phyloP scores from a whole-genome alignment of 2,797 vertebrate genomes.

The Setipinna tenuifilis region DNA sequence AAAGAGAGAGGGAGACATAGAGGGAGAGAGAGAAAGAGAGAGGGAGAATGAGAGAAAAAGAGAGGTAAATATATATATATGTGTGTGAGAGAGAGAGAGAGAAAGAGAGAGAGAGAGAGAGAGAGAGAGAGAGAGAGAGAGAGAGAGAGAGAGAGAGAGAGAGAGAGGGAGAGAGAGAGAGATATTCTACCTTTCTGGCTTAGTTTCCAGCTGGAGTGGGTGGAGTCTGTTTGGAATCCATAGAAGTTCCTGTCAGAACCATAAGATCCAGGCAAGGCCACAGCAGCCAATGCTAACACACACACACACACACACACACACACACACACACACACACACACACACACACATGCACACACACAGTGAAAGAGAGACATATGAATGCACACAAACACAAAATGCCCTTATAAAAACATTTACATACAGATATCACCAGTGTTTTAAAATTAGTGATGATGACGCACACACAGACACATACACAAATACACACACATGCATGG shows the following conservation, averaged over 20 bases:
- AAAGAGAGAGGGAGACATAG: too few species aligned
- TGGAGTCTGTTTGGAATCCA: conserved; percentile 79
- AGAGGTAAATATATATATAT: too few species aligned
- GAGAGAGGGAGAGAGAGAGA: neutral
- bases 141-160: too few species aligned
- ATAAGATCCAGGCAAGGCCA: conserved; percentile 84
- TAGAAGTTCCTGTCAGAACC: conserved; percentile 85
- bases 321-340: neutral
- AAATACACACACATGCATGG: neutral
- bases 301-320: neutral
- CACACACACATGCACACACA: conserved; percentile 15
- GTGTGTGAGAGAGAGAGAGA: too few species aligned
- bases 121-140: too few species aligned
- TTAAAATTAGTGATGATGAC: neutral
- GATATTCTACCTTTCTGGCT: conserved; percentile 80
- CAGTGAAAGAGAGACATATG: neutral
- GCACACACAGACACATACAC: neutral
- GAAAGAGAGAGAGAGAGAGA: too few species aligned
- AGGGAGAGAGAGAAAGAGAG: too few species aligned
- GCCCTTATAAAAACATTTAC: neutral
- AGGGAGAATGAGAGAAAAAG: neutral
- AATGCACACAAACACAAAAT: neutral
- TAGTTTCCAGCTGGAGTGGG: conserved; percentile 82
- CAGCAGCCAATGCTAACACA: conserved; percentile 51
- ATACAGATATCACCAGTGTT: neutral